A percentile compares a stretch with the other conserved stretches of the same genome.
phyloP scores from a whole-genome alignment of 2,113 vertebrate genomes.

The Tachysurus vachellii region DNA sequence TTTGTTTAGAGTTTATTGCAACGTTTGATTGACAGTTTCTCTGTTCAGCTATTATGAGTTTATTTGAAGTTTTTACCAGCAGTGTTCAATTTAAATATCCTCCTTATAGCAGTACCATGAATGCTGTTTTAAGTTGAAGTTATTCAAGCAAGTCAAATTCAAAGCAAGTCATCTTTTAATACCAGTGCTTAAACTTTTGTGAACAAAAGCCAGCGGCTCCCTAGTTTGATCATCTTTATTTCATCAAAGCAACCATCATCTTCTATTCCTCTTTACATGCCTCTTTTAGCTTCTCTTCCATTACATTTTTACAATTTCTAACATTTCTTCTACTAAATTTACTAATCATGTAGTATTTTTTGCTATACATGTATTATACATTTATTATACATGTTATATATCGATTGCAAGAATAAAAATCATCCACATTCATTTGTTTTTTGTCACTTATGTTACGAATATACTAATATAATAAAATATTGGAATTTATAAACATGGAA shows the following conservation, averaged over 20 bases:
- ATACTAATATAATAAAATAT: background rate
- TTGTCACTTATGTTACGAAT: no score
- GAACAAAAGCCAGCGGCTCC: no score
- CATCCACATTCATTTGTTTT: background rate
- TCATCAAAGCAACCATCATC: no score
- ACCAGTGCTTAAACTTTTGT: background rate
- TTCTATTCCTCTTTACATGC: no score
- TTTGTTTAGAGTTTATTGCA: background rate
- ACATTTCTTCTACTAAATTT: no score
- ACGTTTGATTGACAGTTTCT: background rate
- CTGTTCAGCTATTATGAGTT: background rate
- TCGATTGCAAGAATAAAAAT: no score
- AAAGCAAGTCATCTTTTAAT: background rate
- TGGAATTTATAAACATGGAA: background rate
- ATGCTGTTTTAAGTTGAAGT: background rate
- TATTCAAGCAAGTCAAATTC: no score
- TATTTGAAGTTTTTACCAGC: background rate
- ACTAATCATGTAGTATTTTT: no score
- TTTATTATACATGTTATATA: no score
- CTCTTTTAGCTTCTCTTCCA: background rate
- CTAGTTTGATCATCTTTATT: no score
- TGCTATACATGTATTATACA: no score
- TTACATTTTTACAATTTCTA: no score
- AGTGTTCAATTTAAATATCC: background rate
- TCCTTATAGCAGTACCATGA: background rate